Evolutionary conservation across 2,888 invertebrate species (phyloP).

Genomic region (Eupithecia abbreviata): DNA sequence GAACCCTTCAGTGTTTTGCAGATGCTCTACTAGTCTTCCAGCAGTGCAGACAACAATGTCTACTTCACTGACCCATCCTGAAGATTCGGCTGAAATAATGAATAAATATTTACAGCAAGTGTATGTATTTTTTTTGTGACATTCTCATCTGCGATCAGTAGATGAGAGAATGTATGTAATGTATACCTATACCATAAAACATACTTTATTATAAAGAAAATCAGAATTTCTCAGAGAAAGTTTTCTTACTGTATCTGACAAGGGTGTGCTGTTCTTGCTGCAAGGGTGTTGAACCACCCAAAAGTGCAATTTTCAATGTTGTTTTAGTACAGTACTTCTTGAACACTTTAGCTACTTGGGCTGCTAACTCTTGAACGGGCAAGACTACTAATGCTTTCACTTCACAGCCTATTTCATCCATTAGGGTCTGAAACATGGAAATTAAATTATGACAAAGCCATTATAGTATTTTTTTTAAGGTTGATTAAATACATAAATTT

Average conservation of each 20-base stretch:
- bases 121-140: background rate
- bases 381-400: constrained; percentile 94
- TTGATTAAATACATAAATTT: background rate
- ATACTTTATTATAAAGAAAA: background rate
- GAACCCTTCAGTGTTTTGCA: constrained; percentile 92
- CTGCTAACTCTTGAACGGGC: constrained; percentile 95
- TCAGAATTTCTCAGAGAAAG: background rate
- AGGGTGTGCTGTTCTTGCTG: constrained; percentile 87
- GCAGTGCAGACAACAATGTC: constrained; percentile 97
- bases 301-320: constrained; percentile 87
- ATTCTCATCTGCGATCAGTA: too few relatives aligned
- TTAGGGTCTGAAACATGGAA: constrained; percentile 77
- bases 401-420: constrained; percentile 85
- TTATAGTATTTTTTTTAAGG: background rate
- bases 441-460: background rate
- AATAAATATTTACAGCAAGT: background rate
- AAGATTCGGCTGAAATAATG: constrained; percentile 77
- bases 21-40: constrained; percentile 95
- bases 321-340: constrained; percentile 87
- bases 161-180: too few relatives aligned
- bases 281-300: constrained; percentile 87
- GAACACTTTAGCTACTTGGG: constrained; percentile 94
- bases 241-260: constrained; percentile 75
- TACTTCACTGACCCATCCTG: constrained; percentile 84
- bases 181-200: background rate